phyloP scores from a whole-genome alignment of 2,797 vertebrate genomes.

The Coregonus sp. region DNA sequence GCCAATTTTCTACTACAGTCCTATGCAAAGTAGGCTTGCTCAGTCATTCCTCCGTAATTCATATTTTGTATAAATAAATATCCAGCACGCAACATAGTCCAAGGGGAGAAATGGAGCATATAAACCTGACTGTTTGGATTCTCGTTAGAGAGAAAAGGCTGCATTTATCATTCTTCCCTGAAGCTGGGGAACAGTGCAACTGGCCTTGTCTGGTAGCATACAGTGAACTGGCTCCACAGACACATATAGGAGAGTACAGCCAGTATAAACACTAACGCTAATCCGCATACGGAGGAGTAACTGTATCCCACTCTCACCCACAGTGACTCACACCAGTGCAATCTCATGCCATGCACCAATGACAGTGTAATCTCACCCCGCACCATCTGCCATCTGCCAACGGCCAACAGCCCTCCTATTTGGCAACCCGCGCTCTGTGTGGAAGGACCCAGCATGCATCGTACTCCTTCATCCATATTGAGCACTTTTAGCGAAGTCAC shows the following conservation, averaged over 20 bases:
- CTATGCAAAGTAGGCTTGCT: conserved; percentile 62
- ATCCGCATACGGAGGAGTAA: conserved; percentile 52
- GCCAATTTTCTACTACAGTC: conserved; percentile 34
- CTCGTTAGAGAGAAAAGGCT: conserved; percentile 36
- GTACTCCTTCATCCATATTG: conserved; percentile 39
- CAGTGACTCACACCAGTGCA: conserved; percentile 44
- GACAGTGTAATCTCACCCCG: conserved; percentile 63
- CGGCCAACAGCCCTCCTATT: conserved; percentile 39
- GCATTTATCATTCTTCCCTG: conserved; percentile 50
- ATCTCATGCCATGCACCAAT: conserved; percentile 61
- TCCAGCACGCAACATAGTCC: conserved; percentile 48
- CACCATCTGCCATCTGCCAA: conserved; percentile 74
- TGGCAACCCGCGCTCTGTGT: conserved; percentile 52
- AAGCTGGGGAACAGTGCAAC: conserved; percentile 36
- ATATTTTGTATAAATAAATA: conserved; percentile 66
- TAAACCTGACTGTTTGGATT: conserved; percentile 60
- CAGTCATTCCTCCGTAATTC: conserved; percentile 66
- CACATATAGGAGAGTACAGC: conserved; percentile 40
- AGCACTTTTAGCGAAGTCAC: conserved; percentile 47
- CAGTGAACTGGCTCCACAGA: conserved; percentile 20
- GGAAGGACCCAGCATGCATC: conserved; percentile 46
- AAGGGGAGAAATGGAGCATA: conserved; percentile 51
- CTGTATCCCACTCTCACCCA: conserved; percentile 56
- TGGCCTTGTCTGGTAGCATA: conserved; percentile 25
- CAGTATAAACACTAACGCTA: conserved; percentile 21